Base-by-base conservation (phyloP, 1,140 invertebrate species). In the Drosophila mojavensis region DNA sequence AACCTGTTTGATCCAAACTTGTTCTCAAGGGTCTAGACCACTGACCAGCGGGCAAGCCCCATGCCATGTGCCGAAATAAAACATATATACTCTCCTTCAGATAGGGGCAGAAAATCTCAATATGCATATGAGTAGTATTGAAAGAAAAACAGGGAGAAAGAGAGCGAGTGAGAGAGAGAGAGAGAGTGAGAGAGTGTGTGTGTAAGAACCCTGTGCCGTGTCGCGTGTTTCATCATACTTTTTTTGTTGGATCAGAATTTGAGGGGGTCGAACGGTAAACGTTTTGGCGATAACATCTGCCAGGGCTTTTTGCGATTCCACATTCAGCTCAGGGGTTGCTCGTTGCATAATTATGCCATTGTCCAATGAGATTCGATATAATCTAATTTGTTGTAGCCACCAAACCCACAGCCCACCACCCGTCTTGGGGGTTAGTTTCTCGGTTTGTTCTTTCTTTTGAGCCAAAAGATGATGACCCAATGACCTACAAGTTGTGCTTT, bases 281-380 rank as follows among this genome's bases (percentile, higher is more conserved):
- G 89, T 71, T 91, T 84, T 63, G 59, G 55, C 59, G 89, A 91
- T 91, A 91, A 78, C 89, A 91, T 91, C 89, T 91, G 88, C 85
- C 17, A 3, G 81, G 78, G 58, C 36, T 61, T 69, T 30, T 79
- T 70, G 65, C 81, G 81, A 80, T 75, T 72, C 43, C 51, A 51
- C 28, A 45, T 59, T 20, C 28, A 5, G 41, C 39, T 30, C 39
- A 63, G 61, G 82, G 82, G 82, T 89, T 89, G 84, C 83, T 77
- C 72, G 70, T 88, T 89, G 83, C 84, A 88, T 88, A 88, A 89
- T 88, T 88, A 88, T 88, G 80, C 70, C 80, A 84, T 89, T 88
- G 84, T 89, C 67, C 77, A 80, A 83, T 83, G 83, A 83, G 66
- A 39, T 63, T 60, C 65, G 83, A 88, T 88, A 74, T 88, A 88